Conservation (phyloP, 2,888 invertebrate species). For the Anarsia innoxiella region DNA sequence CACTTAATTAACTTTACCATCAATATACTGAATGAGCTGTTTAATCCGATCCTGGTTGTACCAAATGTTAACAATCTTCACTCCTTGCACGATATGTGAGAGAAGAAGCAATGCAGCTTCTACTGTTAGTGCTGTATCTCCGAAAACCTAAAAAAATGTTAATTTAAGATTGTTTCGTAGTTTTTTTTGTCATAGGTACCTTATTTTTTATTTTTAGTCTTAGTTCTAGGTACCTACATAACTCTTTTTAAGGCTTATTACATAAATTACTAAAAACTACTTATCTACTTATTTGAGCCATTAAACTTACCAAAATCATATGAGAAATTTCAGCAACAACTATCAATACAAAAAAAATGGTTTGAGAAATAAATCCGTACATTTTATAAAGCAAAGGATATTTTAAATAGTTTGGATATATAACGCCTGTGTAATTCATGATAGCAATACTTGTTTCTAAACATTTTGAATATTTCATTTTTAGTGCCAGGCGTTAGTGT, state of each 20-base stretch:
- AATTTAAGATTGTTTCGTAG: too few relatives aligned
- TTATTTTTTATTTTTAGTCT: too few relatives aligned
- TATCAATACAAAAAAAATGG: slow-evolving; percentile 13
- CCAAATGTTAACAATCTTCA: slow-evolving; percentile 17
- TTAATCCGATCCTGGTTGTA: slow-evolving; percentile 18
- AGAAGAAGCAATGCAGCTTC: slow-evolving; percentile 19
- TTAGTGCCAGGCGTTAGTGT: too few relatives aligned
- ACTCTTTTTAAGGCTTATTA: too few relatives aligned
- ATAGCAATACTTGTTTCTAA: slow-evolving; percentile 14
- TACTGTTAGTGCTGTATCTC: slow-evolving; percentile 13
- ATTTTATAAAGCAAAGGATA: slow-evolving; percentile 11
- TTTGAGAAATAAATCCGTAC: slow-evolving; percentile 11
- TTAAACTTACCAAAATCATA: slow-evolving; percentile 17
- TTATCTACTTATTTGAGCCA: too few relatives aligned
- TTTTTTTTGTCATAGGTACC: too few relatives aligned
- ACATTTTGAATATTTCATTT: slow-evolving; percentile 17
- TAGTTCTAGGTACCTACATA: too few relatives aligned
- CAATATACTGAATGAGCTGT: slow-evolving; percentile 13
- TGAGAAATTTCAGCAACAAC: slow-evolving; percentile 19
- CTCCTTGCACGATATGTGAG: slow-evolving; percentile 20
- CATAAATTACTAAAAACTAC: too few relatives aligned
- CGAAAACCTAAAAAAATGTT: slow-evolving; percentile 12
- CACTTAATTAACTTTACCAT: too few relatives aligned
- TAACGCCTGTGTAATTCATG: slow-evolving; percentile 17
- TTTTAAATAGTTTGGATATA: slow-evolving; percentile 12